Base-by-base conservation (phyloP, 2,888 invertebrate genomes). In the Marasmarcha lunaedactyla region DNA sequence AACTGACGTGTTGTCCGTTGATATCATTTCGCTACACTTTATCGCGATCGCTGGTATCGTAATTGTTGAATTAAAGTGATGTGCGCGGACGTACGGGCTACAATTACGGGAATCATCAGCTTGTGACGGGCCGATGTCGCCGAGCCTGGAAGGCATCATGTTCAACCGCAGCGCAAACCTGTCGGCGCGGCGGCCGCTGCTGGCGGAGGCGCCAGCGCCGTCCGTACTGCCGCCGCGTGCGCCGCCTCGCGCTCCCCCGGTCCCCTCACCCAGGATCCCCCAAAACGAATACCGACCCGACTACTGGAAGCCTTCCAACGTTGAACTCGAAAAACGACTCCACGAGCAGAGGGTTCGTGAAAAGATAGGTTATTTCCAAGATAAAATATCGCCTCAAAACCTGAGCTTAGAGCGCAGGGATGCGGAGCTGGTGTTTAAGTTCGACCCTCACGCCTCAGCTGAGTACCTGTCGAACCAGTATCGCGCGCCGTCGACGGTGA, bases 81-180 rank as follows among this genome's bases (percentile, higher is more conserved):
- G 81, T 73, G 69, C 74, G 70, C 72, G 59, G 63, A 70, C 69
- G 71, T 71, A 77, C 67, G 60, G 60, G 56, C 59, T 59, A 57
- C 58, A 67, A 63, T 61, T 7, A 9, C n/a, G 2, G 6, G 4
- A 3, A n/a, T n/a, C n/a, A 3, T 3, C 3, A 11, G 6, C 43
- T 71, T 56, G 69, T 79, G 74, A 79, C 77, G 63, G 76, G 64
- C 78, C 60, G 72, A 83, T 83, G 83, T 79, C 83, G 71, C 83
- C 81, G 54, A 83, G 81, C 46, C 61, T 83, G 54, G 83, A 83
- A 63, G 81, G 73, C 55, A 76, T 72, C 63, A 83, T 83, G 83
- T 83, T 83, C 58, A 83, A 81, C 63, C 71, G 83, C 72, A 77
- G 68, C 64, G 64, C 73, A 51, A 76, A 74, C 58, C 64, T 81